These are phyloP conservation scores for Miniopterus natalensis DNA, from an alignment of 2,113 vertebrate species.

Conservation along the genomic window DNA sequence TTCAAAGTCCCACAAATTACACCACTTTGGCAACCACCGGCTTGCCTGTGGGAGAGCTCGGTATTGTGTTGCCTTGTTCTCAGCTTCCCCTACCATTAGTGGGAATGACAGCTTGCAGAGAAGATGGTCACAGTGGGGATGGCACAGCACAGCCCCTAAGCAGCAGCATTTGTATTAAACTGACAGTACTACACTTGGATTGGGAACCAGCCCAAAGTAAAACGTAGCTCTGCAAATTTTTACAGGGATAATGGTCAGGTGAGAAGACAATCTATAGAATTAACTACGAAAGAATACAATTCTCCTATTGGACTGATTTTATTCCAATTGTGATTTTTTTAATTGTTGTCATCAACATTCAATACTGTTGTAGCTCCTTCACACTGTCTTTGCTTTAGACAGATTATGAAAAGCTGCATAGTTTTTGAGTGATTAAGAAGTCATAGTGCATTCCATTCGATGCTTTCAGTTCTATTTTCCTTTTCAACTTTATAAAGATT, in stretches of 20 bases:
- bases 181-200: background rate
- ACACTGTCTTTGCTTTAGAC: background rate
- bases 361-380: background rate
- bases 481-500: background rate
- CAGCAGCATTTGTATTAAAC: background rate
- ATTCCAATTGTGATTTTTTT: background rate
- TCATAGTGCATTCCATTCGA: background rate
- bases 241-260: background rate
- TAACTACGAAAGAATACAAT: background rate
- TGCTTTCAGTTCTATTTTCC: background rate
- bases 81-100: background rate
- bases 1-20: slow-evolving; percentile 15
- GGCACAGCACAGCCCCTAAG: background rate
- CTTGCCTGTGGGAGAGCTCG: background rate
- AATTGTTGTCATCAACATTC: background rate
- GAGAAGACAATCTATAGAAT: slow-evolving; percentile 11
- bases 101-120: background rate
- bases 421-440: background rate
- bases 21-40: background rate
- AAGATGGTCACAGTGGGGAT: background rate
- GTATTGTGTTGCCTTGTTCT: background rate
- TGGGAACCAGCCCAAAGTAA: background rate
- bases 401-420: background rate
- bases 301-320: background rate
- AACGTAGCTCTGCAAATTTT: background rate